These are phyloP conservation scores for Trachops cirrhosus DNA, from an alignment of 2,797 vertebrate genomes.

Conservation along the genomic window DNA sequence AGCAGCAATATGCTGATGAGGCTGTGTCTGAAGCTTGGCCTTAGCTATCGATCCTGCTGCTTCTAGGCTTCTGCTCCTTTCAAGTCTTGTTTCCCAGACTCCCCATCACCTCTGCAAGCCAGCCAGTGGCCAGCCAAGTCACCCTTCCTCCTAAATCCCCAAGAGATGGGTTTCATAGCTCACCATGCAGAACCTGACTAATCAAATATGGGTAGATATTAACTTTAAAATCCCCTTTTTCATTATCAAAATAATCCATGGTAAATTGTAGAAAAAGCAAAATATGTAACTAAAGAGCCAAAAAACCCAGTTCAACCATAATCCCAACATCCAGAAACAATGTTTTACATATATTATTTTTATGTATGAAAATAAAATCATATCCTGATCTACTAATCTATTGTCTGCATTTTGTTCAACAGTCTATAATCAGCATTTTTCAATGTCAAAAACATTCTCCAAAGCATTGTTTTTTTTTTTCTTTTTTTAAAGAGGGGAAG, in stretches of 20 bases:
- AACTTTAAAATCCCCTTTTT: not conserved
- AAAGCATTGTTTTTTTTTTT: not conserved
- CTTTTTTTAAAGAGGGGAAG: not conserved
- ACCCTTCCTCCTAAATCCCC: not conserved
- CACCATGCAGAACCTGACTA: not conserved
- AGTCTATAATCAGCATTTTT: not conserved
- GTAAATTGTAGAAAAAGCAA: not conserved
- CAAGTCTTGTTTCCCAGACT: not conserved
- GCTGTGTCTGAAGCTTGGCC: not conserved
- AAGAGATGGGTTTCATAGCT: not conserved
- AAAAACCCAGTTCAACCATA: not conserved
- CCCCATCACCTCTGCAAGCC: not conserved
- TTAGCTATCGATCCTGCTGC: no score
- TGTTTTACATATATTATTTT: not conserved
- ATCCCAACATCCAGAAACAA: not conserved
- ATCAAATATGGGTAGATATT: not conserved
- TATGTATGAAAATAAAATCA: not conserved
- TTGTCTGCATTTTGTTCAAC: not conserved
- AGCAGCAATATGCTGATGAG: not conserved
- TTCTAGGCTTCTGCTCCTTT: not conserved
- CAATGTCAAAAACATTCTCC: not conserved
- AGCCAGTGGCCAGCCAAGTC: rapidly evolving
- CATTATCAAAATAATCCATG: not conserved
- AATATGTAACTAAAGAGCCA: not conserved
- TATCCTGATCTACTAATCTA: not conserved